Conservation (phyloP, 2,113 vertebrate species). For the Megaleporinus macrocephalus region DNA sequence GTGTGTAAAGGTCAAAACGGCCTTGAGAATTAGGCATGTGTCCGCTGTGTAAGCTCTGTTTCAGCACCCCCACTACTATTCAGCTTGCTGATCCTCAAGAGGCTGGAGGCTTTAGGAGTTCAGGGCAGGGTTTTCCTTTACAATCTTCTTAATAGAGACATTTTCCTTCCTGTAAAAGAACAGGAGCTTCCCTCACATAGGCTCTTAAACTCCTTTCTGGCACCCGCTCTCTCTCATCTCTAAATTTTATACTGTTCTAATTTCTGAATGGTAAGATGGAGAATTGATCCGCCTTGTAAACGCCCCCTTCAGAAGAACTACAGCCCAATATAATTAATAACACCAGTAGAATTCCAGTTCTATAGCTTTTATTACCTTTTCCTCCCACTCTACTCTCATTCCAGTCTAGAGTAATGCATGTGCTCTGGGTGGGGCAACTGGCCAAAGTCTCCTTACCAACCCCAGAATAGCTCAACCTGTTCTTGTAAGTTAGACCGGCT, state of each 20-base stretch:
- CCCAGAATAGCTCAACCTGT: too few relatives aligned
- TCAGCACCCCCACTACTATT: not conserved
- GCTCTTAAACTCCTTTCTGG: not conserved
- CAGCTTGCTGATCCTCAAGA: not conserved
- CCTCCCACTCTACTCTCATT: not conserved
- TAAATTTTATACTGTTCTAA: not conserved
- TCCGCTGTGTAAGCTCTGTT: conserved; percentile 15
- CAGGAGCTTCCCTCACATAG: not conserved
- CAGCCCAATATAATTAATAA: not conserved
- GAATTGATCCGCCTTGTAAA: not conserved
- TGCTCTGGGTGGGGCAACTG: too few relatives aligned
- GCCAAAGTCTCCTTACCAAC: too few relatives aligned
- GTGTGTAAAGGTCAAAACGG: not conserved
- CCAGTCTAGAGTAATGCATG: not conserved
- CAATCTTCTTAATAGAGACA: conserved; percentile 33
- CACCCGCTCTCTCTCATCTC: not conserved
- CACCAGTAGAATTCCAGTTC: not conserved
- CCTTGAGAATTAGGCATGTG: not conserved
- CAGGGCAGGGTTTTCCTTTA: conserved; percentile 38
- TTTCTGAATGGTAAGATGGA: not conserved
- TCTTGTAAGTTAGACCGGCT: too few relatives aligned
- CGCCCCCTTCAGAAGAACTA: too few relatives aligned
- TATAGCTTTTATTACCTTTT: too few relatives aligned
- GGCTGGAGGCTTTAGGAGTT: conserved; percentile 23
- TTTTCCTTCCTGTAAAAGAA: not conserved